phyloP scores from a whole-genome alignment of 2,113 vertebrate genomes.

The Trachemys scripta region DNA sequence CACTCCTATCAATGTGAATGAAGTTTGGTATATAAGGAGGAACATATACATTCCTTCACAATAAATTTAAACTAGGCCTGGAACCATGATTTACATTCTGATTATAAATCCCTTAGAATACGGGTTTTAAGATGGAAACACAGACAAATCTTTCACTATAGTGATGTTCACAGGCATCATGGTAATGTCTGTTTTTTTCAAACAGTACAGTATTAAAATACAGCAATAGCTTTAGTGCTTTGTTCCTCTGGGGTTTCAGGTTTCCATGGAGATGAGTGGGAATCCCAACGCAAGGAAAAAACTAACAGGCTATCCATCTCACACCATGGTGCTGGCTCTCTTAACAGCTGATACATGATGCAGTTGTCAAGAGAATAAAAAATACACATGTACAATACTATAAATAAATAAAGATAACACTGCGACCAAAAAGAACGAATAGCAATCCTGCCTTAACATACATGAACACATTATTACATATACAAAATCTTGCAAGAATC shows the following conservation, averaged over 20 bases:
- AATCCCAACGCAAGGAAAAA: constrained; percentile 57
- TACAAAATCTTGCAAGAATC: neutral
- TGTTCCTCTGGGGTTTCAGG: constrained; percentile 30
- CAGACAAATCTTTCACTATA: neutral
- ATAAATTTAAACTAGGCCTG: neutral
- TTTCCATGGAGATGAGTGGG: constrained; percentile 71
- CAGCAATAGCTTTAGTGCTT: constrained; percentile 32
- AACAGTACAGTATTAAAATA: neutral
- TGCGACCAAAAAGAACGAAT: neutral
- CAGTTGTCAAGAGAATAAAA: neutral
- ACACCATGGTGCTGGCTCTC: constrained; percentile 32
- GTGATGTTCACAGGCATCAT: neutral
- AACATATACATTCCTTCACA: neutral
- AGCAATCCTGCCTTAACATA: neutral
- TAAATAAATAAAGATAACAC: neutral
- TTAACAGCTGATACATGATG: constrained; percentile 41
- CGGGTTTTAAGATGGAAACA: constrained; percentile 1
- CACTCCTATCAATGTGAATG: neutral
- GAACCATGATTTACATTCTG: neutral
- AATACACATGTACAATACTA: constrained; percentile 4
- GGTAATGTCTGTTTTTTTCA: neutral
- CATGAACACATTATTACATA: neutral
- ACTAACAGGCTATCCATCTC: constrained; percentile 67
- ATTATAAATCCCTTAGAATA: neutral
- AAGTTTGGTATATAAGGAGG: rapidly evolving